Evolutionary conservation across 2,888 invertebrate species (phyloP).

Genomic region (Leptinotarsa peninsularis): DNA sequence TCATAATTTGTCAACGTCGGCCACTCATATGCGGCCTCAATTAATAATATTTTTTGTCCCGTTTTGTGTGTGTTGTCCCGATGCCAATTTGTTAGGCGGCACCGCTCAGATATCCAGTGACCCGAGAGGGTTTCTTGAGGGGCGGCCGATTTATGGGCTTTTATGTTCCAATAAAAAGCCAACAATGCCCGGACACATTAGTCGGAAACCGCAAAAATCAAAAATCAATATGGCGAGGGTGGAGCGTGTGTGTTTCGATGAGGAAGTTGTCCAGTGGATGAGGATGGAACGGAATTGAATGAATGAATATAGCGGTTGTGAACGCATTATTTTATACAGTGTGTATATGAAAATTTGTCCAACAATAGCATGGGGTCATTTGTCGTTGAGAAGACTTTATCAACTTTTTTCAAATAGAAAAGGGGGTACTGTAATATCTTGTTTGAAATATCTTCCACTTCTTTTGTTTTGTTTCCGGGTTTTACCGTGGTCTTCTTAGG

Average conservation of each 20-base stretch:
- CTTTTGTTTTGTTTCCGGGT: too few relatives aligned
- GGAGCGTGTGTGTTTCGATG: not conserved
- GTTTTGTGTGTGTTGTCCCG: slow-evolving; percentile 24
- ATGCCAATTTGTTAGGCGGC: slow-evolving; percentile 34
- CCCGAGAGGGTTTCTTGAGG: slow-evolving; percentile 26
- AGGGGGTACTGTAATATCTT: too few relatives aligned
- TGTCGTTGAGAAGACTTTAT: too few relatives aligned
- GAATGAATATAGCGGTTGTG: not conserved
- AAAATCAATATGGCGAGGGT: slow-evolving; percentile 18
- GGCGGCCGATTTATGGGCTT: slow-evolving; percentile 23
- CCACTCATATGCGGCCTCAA: slow-evolving; percentile 33
- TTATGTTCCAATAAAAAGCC: slow-evolving; percentile 30
- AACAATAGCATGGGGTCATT: too few relatives aligned
- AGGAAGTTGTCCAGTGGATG: not conserved
- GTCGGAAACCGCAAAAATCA: slow-evolving; percentile 21
- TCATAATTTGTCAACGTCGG: slow-evolving; percentile 39
- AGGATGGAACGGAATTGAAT: not conserved
- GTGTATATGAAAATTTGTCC: too few relatives aligned
- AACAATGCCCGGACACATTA: slow-evolving; percentile 20
- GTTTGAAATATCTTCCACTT: too few relatives aligned
- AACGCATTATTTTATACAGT: too few relatives aligned
- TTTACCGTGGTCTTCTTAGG: too few relatives aligned
- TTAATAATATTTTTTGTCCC: slow-evolving; percentile 42
- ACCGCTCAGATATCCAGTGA: slow-evolving; percentile 27
- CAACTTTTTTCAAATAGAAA: too few relatives aligned